Evolutionary conservation across 2,113 vertebrate genomes (phyloP).

Genomic region (Octodon degus): DNA sequence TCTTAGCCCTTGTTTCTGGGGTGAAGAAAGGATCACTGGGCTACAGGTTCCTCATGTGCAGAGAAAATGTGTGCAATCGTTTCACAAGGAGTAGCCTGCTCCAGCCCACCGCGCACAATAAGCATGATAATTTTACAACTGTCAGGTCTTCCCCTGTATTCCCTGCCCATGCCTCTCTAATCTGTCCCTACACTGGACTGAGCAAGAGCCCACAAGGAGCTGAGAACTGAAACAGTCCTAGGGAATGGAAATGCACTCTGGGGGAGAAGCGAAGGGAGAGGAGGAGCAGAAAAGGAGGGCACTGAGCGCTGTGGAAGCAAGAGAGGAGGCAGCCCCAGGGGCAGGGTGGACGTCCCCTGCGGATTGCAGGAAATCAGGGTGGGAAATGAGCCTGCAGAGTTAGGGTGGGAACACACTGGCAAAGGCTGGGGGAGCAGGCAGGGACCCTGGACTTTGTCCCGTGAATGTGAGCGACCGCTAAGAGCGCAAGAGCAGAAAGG

Average conservation of each 20-base stretch:
- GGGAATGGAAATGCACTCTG: neutral
- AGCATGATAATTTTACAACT: neutral
- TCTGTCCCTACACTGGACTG: neutral
- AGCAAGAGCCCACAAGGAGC: neutral
- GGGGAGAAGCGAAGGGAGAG: neutral
- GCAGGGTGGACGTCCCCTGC: neutral
- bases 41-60: neutral
- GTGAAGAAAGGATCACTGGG: neutral
- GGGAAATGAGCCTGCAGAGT: neutral
- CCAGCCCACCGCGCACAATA: neutral
- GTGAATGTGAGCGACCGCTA: neutral
- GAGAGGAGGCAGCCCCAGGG: neutral
- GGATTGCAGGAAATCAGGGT: neutral
- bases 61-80: neutral
- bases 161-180: neutral
- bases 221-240: neutral
- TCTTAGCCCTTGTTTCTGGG: neutral
- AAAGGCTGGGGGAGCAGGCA: neutral
- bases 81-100: neutral
- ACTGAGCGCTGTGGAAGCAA: neutral
- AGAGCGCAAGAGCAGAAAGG: neutral
- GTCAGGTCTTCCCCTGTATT: neutral
- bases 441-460: neutral
- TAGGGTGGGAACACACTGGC: neutral
- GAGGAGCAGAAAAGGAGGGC: neutral